Evolutionary conservation across 2,113 vertebrate genomes (phyloP).

Genomic region (Notarius lentiginosus): DNA sequence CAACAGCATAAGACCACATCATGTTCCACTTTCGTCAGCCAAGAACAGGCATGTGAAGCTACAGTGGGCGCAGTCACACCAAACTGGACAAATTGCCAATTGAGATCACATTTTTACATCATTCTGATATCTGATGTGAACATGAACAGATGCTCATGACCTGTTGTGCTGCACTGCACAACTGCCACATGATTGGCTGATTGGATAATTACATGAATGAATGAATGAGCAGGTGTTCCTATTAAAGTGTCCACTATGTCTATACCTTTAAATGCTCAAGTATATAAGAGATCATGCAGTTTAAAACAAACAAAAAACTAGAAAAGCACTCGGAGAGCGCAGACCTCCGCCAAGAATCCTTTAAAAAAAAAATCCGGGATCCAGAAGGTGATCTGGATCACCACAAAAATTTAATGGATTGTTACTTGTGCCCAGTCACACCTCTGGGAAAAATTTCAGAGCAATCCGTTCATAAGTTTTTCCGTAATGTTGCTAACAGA

Average conservation of each 20-base stretch:
- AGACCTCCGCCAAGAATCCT: too few species aligned
- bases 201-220: background rate
- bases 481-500: too few species aligned
- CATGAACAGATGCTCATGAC: background rate
- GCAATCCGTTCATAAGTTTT: too few species aligned
- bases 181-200: background rate
- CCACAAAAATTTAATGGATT: too few species aligned
- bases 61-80: background rate
- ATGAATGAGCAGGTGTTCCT: background rate
- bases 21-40: background rate
- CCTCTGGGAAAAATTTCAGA: too few species aligned
- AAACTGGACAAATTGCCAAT: background rate
- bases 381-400: too few species aligned
- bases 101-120: background rate
- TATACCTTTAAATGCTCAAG: background rate
- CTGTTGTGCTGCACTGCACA: background rate
- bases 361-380: too few species aligned
- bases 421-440: too few species aligned
- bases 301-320: too few species aligned
- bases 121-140: background rate
- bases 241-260: background rate
- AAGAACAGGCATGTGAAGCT: background rate
- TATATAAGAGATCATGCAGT: slow-evolving; percentile 9
- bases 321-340: too few species aligned
- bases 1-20: background rate